Evolutionary conservation across 2,797 vertebrate genomes (phyloP).

Genomic region (Gadopsis bispinosus): DNA sequence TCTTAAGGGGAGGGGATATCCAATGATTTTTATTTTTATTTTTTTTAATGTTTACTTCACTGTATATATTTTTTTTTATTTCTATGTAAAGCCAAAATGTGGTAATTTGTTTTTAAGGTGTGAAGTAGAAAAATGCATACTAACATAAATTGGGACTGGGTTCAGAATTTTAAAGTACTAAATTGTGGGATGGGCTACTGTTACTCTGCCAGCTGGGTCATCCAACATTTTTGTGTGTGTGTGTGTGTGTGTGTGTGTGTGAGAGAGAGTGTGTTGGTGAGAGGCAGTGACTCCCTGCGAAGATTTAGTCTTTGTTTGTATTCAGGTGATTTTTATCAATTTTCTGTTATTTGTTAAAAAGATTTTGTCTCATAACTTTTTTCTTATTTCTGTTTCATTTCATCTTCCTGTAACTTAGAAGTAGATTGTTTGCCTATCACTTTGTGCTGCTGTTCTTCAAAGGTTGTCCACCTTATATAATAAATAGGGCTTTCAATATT

Average conservation of each 20-base stretch:
- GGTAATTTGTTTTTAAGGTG: constrained; percentile 81
- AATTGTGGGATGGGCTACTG: constrained; percentile 58
- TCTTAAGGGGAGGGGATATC: constrained; percentile 48
- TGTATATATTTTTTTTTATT: constrained; percentile 85
- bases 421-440: constrained; percentile 1
- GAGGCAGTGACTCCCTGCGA: constrained; percentile 56
- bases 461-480: constrained; percentile 22
- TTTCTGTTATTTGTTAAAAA: constrained; percentile 58
- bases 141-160: constrained; percentile 63
- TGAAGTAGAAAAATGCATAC: constrained; percentile 80
- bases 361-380: constrained; percentile 18
- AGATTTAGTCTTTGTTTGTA: constrained; percentile 24
- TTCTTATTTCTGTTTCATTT: constrained; percentile 12
- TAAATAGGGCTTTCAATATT: constrained; percentile 56
- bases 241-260: constrained; percentile 27
- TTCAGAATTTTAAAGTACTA: constrained; percentile 67
- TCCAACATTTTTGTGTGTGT: constrained; percentile 38
- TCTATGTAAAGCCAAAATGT: constrained; percentile 83
- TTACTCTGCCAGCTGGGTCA: constrained; percentile 82
- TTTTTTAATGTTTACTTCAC: constrained; percentile 74
- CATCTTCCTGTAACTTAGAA: constrained; percentile 44
- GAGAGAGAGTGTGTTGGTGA: constrained; percentile 9
- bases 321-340: constrained; percentile 22
- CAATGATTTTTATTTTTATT: constrained; percentile 23
- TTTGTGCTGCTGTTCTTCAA: constrained; percentile 18